Evolutionary conservation across 2,113 vertebrate species (phyloP), one percentile per base, ranked within the genome.

Genomic region (Willisornis vidua): DNA sequence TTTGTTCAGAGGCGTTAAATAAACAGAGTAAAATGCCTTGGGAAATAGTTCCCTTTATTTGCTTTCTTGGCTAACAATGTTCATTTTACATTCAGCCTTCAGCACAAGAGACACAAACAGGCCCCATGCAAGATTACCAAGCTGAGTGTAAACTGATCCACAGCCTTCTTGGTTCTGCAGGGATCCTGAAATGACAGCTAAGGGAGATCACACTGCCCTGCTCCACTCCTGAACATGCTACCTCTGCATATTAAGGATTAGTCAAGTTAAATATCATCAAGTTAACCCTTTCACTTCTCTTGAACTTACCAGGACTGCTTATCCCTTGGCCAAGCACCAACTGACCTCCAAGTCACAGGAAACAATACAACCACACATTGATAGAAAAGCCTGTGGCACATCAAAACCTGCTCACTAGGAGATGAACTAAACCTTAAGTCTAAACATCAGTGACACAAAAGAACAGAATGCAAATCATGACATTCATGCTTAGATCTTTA

Each of bases 41-140:
- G 90, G 39, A 89, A 95, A 91, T 58, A 89, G 83, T 75, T 94
- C 90, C 85, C 67, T 92, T 90, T 96, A 94, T 95, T 97, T 95
- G 77, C 83, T 96, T 95, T 96, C 94, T 95, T 93, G 92, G 92
- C 88, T 95, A 95, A 97, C 87, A 97, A 79, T 90, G 79, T 85
- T 96, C 90, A 46, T 94, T 90, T 92, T 87, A 68, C 79, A 68
- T 94, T 94, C 79, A 89, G 85, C 61, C 65, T 89, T 91, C 76
- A 94, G 52, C 41, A 49, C 41, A 81, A 71, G 83, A 90, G 92
- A 90, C 85, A 88, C 87, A 92, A 95, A 67, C 51, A 88, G 79
- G 82, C 55, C 39, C n/a, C 72, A 43, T 84, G 82, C 57, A 94
- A 96, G 93, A 96, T 92, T 92, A 90, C 79, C 65, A 87, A 88